Evolutionary conservation across 1,140 invertebrate genomes (phyloP).

Genomic region (Brachystomella parvula): DNA sequence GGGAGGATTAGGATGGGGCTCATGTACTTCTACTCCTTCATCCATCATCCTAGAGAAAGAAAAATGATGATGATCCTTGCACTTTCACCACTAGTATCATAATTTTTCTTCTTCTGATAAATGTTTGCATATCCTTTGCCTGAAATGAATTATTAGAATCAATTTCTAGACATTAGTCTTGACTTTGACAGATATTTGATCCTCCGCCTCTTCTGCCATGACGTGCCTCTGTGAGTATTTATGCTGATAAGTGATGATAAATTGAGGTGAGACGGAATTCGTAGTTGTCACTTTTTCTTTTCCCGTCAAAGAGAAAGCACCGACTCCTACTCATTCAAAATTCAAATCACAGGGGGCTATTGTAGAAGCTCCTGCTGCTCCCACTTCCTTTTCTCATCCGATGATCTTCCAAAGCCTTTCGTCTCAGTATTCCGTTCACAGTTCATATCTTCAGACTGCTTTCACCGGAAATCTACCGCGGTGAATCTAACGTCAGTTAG

Average conservation of each 20-base stretch:
- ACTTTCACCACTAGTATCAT: too few species aligned
- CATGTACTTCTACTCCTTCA: too few species aligned
- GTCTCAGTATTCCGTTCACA: conserved; percentile 9
- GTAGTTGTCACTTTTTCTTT: conserved; percentile 11
- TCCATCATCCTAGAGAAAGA: background rate
- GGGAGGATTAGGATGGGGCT: too few species aligned
- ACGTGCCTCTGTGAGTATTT: background rate
- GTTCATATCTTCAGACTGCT: conserved; percentile 11
- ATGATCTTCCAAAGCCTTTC: background rate
- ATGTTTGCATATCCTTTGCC: too few species aligned
- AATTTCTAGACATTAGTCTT: too few species aligned
- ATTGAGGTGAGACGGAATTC: background rate
- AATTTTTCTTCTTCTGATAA: too few species aligned
- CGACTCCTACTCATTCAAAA: conserved; percentile 3
- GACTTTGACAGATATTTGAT: background rate
- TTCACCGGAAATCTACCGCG: too few species aligned
- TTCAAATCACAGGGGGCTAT: conserved; percentile 12
- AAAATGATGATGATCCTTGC: too few species aligned
- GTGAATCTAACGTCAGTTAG: too few species aligned
- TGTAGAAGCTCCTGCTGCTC: too few species aligned
- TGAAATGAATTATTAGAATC: too few species aligned
- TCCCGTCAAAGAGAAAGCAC: background rate
- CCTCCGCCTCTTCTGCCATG: background rate
- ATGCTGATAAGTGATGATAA: background rate
- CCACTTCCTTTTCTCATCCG: background rate